phyloP scores from a whole-genome alignment of 2,888 invertebrate genomes.

The Carpatolechia fugitivella region DNA sequence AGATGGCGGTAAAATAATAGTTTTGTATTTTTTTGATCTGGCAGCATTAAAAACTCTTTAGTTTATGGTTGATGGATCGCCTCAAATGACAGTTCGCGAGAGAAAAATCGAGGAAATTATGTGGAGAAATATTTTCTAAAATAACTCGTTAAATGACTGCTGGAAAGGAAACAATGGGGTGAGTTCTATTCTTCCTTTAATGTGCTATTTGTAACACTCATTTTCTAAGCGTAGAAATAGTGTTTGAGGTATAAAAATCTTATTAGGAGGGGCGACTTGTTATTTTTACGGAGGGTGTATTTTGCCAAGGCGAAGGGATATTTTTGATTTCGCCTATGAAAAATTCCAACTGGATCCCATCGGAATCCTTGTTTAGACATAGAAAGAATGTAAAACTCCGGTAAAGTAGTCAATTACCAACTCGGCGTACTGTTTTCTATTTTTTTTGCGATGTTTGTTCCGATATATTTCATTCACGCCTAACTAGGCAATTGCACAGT shows the following conservation, averaged over 20 bases:
- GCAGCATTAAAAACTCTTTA: slow-evolving; percentile 23
- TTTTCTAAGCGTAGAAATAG: neutral
- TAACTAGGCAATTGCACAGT: slow-evolving; percentile 60
- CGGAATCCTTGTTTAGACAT: neutral
- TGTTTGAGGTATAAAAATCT: neutral
- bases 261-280: slow-evolving; percentile 43
- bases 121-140: slow-evolving; percentile 60
- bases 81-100: slow-evolving; percentile 57
- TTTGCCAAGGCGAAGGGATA: slow-evolving; percentile 73
- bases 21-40: neutral
- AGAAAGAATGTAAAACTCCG: neutral
- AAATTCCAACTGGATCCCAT: neutral
- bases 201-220: slow-evolving; percentile 22
- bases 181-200: slow-evolving; percentile 51
- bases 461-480: slow-evolving; percentile 35
- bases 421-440: neutral
- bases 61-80: slow-evolving; percentile 46
- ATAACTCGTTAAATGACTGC: slow-evolving; percentile 84
- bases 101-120: slow-evolving; percentile 54
- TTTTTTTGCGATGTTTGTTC: slow-evolving; percentile 9
- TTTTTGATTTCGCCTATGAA: slow-evolving; percentile 52
- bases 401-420: neutral
- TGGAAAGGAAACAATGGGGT: slow-evolving; percentile 91
- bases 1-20: too few species aligned
- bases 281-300: slow-evolving; percentile 76